These are phyloP conservation scores for Acropora tenuis DNA, from an alignment of 64 coral and sea anemone genomes.

Conservation along the genomic window DNA sequence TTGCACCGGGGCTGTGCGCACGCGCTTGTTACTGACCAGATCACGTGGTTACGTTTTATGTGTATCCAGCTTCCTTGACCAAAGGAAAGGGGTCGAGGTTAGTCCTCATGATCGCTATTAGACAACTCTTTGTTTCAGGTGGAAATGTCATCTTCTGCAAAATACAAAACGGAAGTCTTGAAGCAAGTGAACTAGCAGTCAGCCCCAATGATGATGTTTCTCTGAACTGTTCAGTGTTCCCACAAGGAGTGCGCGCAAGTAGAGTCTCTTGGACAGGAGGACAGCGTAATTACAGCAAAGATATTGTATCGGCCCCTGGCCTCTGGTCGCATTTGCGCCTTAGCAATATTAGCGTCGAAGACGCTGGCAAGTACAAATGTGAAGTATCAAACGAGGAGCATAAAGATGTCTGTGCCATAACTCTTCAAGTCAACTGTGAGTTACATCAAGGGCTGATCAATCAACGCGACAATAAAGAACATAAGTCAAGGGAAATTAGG, in stretches of 20 bases:
- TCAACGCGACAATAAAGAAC: background rate
- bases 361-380: conserved; percentile 15
- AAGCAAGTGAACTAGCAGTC: background rate
- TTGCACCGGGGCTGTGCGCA: too few relatives aligned
- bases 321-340: background rate
- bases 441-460: background rate
- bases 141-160: background rate
- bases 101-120: background rate
- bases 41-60: too few relatives aligned
- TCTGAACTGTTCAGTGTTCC: conserved; percentile 12
- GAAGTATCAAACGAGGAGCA: background rate
- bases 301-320: background rate
- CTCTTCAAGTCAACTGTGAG: conserved; percentile 19
- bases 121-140: background rate
- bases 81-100: background rate
- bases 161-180: background rate
- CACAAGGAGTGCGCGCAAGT: background rate
- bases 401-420: background rate
- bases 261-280: background rate
- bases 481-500: background rate
- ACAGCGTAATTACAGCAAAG: background rate
- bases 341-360: background rate
- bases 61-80: too few relatives aligned
- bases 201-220: background rate
- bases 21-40: too few relatives aligned